Percentiles rank a stretch among this genome's conserved stretches.
Conservation (phyloP, 2,888 invertebrate genomes). For the Andrena camellia region DNA sequence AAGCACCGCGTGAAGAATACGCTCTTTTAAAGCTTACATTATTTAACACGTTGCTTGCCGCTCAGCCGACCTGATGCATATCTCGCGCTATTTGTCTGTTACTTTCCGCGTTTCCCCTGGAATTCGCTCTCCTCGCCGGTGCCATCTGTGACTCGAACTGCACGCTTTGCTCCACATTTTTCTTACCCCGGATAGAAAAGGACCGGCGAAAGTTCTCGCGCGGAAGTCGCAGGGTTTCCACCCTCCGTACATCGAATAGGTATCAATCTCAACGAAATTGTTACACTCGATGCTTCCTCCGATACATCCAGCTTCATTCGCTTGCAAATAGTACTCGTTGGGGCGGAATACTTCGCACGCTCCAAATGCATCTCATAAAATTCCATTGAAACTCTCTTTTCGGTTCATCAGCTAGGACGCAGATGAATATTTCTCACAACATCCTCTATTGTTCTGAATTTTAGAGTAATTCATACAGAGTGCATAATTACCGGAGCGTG, state of each 20-base stretch:
- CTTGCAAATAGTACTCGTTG: constrained; percentile 17
- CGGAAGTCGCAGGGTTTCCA: constrained; percentile 12
- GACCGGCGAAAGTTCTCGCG: neutral
- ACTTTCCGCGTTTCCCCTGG: neutral
- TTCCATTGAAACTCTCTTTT: constrained; percentile 7
- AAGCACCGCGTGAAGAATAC: neutral
- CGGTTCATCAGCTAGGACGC: neutral
- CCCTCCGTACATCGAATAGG: constrained; percentile 1
- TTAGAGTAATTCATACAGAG: neutral
- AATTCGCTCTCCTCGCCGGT: neutral
- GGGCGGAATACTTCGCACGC: constrained; percentile 6
- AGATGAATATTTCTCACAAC: neutral
- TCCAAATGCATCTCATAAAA: constrained; percentile 22
- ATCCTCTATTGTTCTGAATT: neutral
- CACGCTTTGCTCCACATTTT: neutral
- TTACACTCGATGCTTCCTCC: constrained; percentile 9
- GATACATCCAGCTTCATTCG: constrained; percentile 25
- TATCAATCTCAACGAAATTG: constrained; percentile 1
- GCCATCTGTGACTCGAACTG: neutral
- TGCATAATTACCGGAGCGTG: neutral
- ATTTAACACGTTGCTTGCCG: neutral
- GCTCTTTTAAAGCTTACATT: constrained; percentile 12
- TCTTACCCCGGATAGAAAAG: neutral
- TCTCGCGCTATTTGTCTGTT: constrained; percentile 8
- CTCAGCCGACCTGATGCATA: neutral